Percentiles rank a stretch among this genome's conserved stretches.
Conservation (phyloP, 2,888 invertebrate species). For the Epinotia ramella region DNA sequence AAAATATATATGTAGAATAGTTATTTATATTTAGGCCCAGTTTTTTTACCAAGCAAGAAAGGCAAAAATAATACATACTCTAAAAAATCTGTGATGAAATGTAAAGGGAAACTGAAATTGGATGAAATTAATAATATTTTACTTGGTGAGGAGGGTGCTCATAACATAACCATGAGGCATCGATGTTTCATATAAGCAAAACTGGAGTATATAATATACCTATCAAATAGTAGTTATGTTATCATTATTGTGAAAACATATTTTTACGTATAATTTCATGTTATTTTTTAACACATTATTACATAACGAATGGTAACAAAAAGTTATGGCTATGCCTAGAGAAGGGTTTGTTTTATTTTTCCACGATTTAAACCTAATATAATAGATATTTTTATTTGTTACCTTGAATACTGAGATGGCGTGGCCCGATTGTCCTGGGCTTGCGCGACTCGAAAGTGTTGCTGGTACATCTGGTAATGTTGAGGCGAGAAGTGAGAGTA, state of each 20-base stretch:
- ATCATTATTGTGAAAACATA: neutral
- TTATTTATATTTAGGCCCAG: no score
- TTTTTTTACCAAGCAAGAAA: no score
- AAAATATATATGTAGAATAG: no score
- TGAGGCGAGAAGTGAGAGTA: conserved; percentile 83
- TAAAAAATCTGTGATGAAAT: no score
- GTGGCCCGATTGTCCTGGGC: conserved; percentile 78
- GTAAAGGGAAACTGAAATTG: no score
- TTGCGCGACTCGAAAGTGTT: conserved; percentile 82
- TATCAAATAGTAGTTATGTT: neutral
- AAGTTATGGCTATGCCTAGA: neutral
- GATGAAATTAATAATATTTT: neutral
- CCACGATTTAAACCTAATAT: no score
- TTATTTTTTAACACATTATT: neutral
- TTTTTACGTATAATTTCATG: neutral
- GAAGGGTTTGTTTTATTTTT: neutral
- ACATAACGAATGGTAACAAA: neutral
- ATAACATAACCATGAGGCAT: conserved; percentile 45
- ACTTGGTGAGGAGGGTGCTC: neutral
- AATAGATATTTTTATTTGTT: conserved; percentile 37
- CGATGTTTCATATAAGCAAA: conserved; percentile 13
- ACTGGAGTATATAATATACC: neutral
- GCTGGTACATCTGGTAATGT: conserved; percentile 83
- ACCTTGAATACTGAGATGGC: conserved; percentile 77
- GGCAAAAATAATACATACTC: no score